Percentiles rank a stretch among this genome's conserved stretches.
Conservation (phyloP, 2,888 invertebrate genomes). For the Lasioglossum leucozonium region DNA sequence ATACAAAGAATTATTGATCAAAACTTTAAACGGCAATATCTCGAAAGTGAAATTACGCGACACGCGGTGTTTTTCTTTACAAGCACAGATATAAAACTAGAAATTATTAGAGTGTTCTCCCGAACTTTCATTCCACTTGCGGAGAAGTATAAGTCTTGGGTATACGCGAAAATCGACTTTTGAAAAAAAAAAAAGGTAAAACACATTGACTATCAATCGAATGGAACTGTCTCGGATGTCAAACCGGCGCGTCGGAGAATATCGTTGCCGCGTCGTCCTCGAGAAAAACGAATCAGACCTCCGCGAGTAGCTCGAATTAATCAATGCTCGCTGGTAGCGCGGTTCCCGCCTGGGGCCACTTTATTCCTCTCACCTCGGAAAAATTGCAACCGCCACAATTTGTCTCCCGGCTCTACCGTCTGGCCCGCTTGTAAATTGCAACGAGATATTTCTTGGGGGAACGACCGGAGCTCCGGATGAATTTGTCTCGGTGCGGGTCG, state of each 20-base stretch:
- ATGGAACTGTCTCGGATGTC: not conserved
- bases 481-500: slow-evolving; percentile 38
- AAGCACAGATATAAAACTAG: too few species aligned
- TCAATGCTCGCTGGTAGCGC: slow-evolving; percentile 52
- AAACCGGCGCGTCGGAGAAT: not conserved
- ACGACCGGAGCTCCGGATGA: slow-evolving; percentile 48
- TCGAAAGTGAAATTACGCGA: too few species aligned
- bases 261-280: not conserved
- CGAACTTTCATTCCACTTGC: too few species aligned
- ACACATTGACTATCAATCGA: not conserved
- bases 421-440: slow-evolving; percentile 51
- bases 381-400: slow-evolving; percentile 62
- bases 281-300: slow-evolving; percentile 18
- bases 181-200: not conserved
- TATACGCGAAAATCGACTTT: not conserved
- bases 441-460: slow-evolving; percentile 58
- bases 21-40: too few species aligned
- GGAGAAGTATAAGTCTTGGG: not conserved
- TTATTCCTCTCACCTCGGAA: slow-evolving; percentile 51
- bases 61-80: too few species aligned
- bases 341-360: slow-evolving; percentile 35
- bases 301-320: slow-evolving; percentile 51
- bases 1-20: too few species aligned
- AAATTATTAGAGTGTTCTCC: not conserved
- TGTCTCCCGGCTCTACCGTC: slow-evolving; percentile 43